These are phyloP conservation scores for Diarsia rubi DNA, from an alignment of 2,888 invertebrate genomes.

Conservation along the genomic window DNA sequence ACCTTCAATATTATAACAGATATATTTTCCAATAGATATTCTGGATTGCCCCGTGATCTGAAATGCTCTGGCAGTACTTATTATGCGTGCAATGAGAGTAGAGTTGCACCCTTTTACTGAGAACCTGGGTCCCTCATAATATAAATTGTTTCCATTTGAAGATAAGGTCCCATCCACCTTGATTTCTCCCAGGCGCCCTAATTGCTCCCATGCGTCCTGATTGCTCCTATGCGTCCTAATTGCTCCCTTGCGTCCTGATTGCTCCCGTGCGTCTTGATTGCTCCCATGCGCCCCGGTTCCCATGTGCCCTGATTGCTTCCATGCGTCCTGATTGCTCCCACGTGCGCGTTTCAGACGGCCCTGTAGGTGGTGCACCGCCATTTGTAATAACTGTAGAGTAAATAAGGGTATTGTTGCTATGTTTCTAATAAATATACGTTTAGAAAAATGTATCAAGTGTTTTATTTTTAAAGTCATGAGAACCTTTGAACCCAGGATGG, in stretches of 20 bases:
- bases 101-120: not conserved
- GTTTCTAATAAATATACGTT: slow-evolving; percentile 82
- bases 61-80: no score
- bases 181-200: not conserved
- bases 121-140: no score
- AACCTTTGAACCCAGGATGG: no score
- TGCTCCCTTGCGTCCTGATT: not conserved
- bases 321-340: not conserved
- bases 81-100: no score
- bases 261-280: not conserved
- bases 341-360: slow-evolving; percentile 55
- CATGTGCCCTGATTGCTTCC: not conserved
- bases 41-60: no score
- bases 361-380: slow-evolving; percentile 66
- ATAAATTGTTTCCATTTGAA: not conserved
- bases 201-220: not conserved
- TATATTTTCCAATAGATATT: no score
- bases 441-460: slow-evolving; percentile 71
- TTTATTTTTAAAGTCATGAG: slow-evolving; percentile 45
- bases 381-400: slow-evolving; percentile 71
- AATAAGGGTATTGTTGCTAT: slow-evolving; percentile 82
- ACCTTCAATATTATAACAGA: not conserved
- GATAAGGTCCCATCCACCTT: not conserved
- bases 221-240: not conserved
- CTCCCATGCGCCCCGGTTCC: not conserved